These are phyloP conservation scores for Sciurus vulgaris DNA, from an alignment of 2,797 vertebrate species.

Conservation along the genomic window DNA sequence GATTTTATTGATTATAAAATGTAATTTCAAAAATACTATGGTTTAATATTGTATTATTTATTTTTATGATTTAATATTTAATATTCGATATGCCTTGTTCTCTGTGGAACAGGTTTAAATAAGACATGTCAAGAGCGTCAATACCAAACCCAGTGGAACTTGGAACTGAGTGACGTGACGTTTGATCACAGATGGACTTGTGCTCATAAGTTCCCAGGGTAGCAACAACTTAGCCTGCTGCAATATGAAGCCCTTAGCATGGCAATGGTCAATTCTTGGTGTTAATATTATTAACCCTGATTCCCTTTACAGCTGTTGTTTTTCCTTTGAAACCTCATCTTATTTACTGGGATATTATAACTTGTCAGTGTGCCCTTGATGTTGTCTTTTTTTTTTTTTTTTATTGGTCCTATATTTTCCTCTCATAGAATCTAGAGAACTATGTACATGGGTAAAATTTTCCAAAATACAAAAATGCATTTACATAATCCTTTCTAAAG, in stretches of 20 bases:
- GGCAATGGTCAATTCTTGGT: neutral
- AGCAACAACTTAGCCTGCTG: neutral
- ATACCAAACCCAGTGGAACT: neutral
- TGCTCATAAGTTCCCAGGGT: neutral
- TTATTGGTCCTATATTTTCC: neutral
- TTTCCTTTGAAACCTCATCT: neutral
- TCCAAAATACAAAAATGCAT: neutral
- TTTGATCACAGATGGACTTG: neutral
- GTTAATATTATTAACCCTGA: slow-evolving; percentile 19
- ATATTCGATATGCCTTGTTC: neutral
- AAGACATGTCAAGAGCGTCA: neutral
- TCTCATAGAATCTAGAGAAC: neutral
- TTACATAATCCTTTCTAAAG: slow-evolving; percentile 33
- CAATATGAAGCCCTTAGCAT: neutral
- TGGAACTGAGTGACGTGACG: neutral
- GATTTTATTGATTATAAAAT: neutral
- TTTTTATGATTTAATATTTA: too few species aligned
- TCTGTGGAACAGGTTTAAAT: neutral
- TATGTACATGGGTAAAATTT: neutral
- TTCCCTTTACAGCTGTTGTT: neutral
- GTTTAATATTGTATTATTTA: neutral
- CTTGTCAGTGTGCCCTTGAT: neutral
- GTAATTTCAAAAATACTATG: neutral
- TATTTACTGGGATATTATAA: neutral
- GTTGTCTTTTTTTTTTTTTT: neutral